Base-by-base conservation (phyloP, 2,797 vertebrate genomes). In the Oophaga sylvatica region DNA sequence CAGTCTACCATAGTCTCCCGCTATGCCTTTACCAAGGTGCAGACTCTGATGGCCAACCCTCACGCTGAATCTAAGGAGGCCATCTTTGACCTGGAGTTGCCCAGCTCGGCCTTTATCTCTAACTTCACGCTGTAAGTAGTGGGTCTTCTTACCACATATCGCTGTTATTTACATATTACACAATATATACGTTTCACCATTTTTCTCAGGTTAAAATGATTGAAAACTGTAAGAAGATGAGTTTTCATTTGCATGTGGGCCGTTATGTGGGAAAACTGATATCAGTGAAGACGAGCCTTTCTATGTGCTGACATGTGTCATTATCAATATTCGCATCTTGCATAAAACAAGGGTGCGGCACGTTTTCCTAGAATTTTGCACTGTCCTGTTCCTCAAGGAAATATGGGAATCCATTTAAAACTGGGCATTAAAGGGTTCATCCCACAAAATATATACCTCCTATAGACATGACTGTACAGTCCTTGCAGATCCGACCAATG, bases 101-200 rank as follows among this genome's bases (percentile, higher is more conserved):
- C 96, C 31, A 92, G 91, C 12, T 90, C 96, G 0, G 95, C 96
- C 0, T 97, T 97, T 92, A 96, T 97, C 90, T 97, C 96, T 91
- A 97, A 97, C 94, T 97, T 98, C 90, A 96, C 95, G 90, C 95
- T 97, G 96, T 97, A 89, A 96, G 96, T 94, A 67, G 8, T 9
- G 19, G 19, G 12, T n/a, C 15, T 16, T 75, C 41, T 16, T 48
- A 20, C 8, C 8, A 73, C 8, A 41, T 10, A 75, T 15, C 5
- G 2, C 35, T 20, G 70, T 45, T 1, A 73, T 10, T 20, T 7
- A 16, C 16, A 12, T 2, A 29, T 1, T 26, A 26, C 13, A 65
- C 17, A 17, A 59, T 59, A 17, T 17, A 15, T 59, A 59, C 16
- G 26, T 65, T 68, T 1, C 29, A 16, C 6, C 0, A 31, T 1